Evolutionary conservation across 2,888 invertebrate species (phyloP).

Genomic region (Philaethria dido): DNA sequence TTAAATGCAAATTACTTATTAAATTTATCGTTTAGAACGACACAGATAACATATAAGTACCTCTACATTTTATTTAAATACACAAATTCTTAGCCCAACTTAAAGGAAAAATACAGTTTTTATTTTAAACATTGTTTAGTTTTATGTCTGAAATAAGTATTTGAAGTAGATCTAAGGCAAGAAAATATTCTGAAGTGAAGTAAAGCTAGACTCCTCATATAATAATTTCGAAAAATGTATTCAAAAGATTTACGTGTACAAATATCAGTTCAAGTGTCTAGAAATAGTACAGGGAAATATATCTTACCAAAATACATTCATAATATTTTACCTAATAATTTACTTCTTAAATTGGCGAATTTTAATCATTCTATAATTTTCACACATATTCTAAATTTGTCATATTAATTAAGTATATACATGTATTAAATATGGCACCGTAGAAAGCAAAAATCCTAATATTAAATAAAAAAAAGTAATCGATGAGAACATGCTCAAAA

Average conservation of each 20-base stretch:
- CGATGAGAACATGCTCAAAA: constrained; percentile 28
- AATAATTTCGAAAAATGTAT: constrained; percentile 28
- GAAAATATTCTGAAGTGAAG: constrained; percentile 7
- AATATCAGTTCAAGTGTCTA: constrained; percentile 29
- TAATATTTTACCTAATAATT: constrained; percentile 33
- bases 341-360: constrained; percentile 24
- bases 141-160: not conserved
- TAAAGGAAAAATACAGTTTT: not conserved
- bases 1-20: constrained; percentile 46
- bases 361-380: constrained; percentile 20
- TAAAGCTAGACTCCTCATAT: constrained; percentile 23
- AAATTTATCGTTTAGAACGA: constrained; percentile 62
- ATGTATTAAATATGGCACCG: constrained; percentile 52
- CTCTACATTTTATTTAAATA: constrained; percentile 35
- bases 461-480: constrained; percentile 10
- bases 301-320: constrained; percentile 42
- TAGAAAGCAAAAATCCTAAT: constrained; percentile 40
- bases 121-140: not conserved
- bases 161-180: not conserved
- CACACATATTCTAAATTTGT: constrained; percentile 14
- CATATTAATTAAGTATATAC: constrained; percentile 5
- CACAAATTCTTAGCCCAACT: constrained; percentile 6
- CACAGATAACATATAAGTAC: constrained; percentile 47
- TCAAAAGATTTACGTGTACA: constrained; percentile 38
- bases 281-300: constrained; percentile 30